Conservation (phyloP, 2,113 vertebrate genomes). For the Dascyllus trimaculatus region DNA sequence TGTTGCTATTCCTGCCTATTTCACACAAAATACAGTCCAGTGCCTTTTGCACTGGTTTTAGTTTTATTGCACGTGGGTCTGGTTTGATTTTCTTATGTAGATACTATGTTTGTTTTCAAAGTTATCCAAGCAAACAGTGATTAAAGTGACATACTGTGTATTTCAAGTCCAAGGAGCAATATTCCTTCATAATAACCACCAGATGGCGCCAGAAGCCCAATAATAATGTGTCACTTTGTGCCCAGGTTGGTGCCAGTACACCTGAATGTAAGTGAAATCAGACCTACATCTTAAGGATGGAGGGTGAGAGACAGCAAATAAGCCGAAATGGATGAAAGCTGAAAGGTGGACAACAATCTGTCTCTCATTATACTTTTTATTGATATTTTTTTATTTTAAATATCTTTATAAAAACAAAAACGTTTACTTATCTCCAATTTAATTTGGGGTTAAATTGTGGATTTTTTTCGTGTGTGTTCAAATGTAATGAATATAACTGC, state of each 20-base stretch:
- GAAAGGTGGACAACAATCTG: no score
- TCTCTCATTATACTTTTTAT: no score
- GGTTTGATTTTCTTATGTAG: not conserved
- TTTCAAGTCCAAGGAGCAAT: not conserved
- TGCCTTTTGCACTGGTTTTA: constrained; percentile 1
- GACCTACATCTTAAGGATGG: not conserved
- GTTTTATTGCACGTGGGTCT: constrained; percentile 21
- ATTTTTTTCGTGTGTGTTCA: no score
- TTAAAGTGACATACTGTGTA: not conserved
- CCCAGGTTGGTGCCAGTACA: not conserved
- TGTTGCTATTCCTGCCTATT: not conserved
- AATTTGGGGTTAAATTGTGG: no score
- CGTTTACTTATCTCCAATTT: no score
- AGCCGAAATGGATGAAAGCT: no score
- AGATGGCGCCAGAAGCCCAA: constrained; percentile 60
- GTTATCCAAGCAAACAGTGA: not conserved
- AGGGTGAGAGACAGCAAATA: not conserved
- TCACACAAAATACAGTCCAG: constrained; percentile 31
- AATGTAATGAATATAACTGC: no score
- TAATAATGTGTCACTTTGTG: not conserved
- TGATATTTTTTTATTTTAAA: not conserved
- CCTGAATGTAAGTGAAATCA: not conserved
- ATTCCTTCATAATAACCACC: not conserved
- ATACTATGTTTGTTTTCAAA: not conserved
- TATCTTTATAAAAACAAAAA: no score